Base-by-base conservation (phyloP, 1,140 invertebrate species). In the Coboldia fuscipes region DNA sequence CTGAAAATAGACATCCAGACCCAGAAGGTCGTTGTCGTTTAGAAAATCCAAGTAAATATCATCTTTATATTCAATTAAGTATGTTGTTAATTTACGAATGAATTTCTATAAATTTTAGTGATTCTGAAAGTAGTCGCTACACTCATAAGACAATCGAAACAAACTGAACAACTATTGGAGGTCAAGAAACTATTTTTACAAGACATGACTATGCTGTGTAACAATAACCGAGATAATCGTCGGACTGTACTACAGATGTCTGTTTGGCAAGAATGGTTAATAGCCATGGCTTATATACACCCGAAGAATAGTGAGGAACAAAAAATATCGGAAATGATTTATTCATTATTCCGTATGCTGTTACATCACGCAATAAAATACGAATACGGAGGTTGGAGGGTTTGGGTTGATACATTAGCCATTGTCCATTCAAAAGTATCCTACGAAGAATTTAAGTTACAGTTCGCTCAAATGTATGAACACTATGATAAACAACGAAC, bases 211-310 rank as follows among this genome's bases (percentile, higher is more conserved):
- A 61, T 93, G 34, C 61, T 98, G 13, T 97, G 93, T 55, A 94
- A 92, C 49, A 93, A 93, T 52, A 97, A 93, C 54, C 66, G 89
- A 14, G 93, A 99, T 54, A 99, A 99, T 59, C 61, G 94, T 32
- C 62, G 92, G 41, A 97, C 88, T 1, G 86, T 98, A 2, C 63
- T 99, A 10, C 94, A 99, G 61, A 98, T 98, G 94, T 97, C 92
- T 5, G 94, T 99, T 1, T 99, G 94, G 94, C 94, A 99, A 61
- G 93, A 99, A 52, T 99, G 94, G 94, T 63, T 99, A 2, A 97
- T 99, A 44, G 89, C 90, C 4, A 78, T 99, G 74, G 86, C 92
- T 17, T 96, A 97, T 53, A 93, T 98, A 35, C 92, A 96, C 57
- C 90, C 92, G 0, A 83, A 88, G 51, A 92, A 81, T 46, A 72